Percentiles rank a stretch among this genome's conserved stretches.
phyloP scores from a whole-genome alignment of 2,113 vertebrate species.

The Emydura subglobosa region DNA sequence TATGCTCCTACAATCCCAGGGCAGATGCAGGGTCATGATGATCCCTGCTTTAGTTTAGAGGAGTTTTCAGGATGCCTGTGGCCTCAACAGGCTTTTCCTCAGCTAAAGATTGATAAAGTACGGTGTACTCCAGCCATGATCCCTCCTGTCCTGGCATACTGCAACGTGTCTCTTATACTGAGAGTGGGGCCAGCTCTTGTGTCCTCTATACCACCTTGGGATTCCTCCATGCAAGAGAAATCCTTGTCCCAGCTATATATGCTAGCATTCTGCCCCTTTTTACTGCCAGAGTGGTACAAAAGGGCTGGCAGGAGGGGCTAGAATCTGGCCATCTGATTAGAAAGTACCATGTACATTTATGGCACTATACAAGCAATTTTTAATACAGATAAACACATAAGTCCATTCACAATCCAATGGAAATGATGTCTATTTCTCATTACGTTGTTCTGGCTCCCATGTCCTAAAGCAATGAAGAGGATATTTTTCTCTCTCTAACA shows the following conservation, averaged over 20 bases:
- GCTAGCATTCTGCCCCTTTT: background rate
- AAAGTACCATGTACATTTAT: background rate
- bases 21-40: background rate
- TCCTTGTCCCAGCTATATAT: background rate
- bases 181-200: background rate
- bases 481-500: background rate
- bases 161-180: background rate
- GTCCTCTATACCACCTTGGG: background rate
- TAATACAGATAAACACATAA: background rate
- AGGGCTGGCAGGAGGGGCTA: background rate
- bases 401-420: background rate
- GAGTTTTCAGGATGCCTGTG: accelerated
- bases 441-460: background rate
- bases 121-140: background rate
- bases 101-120: background rate
- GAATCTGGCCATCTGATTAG: background rate
- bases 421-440: background rate
- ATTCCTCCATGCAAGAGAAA: background rate
- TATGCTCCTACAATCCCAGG: background rate
- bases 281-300: background rate
- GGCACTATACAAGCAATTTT: background rate
- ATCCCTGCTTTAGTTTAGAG: background rate
- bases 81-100: background rate
- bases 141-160: background rate
- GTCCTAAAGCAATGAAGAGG: background rate